Evolutionary conservation across 1,140 invertebrate genomes (phyloP).

Genomic region (Helicorthomorpha holstii): DNA sequence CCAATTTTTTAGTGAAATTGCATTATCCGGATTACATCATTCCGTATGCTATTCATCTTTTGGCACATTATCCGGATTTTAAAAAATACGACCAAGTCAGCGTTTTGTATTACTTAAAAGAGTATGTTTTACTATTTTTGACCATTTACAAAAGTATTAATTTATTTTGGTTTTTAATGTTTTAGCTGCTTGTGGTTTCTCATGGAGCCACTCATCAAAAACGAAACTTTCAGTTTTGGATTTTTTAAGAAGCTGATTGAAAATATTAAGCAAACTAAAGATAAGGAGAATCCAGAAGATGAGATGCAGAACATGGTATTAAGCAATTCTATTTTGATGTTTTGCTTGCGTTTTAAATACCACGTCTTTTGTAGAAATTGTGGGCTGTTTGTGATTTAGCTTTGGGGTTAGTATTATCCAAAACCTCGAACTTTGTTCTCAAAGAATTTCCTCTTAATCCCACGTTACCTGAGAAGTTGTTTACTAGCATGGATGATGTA

Average conservation of each 20-base stretch:
- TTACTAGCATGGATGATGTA: constrained; percentile 25
- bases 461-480: constrained; percentile 27
- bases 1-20: too few relatives aligned
- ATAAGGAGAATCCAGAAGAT: constrained; percentile 63
- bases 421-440: constrained; percentile 70
- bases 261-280: constrained; percentile 79
- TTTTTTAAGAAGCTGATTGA: constrained; percentile 88
- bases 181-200: constrained; percentile 72
- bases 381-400: constrained; percentile 91
- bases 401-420: constrained; percentile 67
- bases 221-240: constrained; percentile 85
- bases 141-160: neutral
- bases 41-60: constrained; percentile 79
- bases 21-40: constrained; percentile 79
- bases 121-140: constrained; percentile 20
- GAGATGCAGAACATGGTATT: constrained; percentile 57
- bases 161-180: neutral
- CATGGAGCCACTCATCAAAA: constrained; percentile 82
- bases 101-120: constrained; percentile 42
- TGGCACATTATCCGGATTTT: constrained; percentile 77
- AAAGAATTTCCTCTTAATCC: constrained; percentile 73
- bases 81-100: constrained; percentile 50
- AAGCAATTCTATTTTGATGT: constrained; percentile 1
- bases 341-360: too few relatives aligned
- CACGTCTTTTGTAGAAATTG: constrained; percentile 55